phyloP scores from a whole-genome alignment of 1,140 invertebrate genomes.

The Parapsyche elsis region DNA sequence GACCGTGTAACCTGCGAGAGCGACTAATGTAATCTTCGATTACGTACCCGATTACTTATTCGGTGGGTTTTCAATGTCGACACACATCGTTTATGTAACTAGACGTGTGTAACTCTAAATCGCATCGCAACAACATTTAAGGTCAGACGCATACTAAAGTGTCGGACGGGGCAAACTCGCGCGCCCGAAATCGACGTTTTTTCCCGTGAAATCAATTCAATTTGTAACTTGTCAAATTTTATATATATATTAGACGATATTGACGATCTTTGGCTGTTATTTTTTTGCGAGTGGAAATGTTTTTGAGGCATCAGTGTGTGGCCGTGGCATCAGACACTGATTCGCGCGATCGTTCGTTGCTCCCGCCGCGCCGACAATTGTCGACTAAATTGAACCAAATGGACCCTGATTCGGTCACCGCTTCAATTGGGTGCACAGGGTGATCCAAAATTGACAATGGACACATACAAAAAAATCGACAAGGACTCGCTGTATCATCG shows the following conservation, averaged over 20 bases:
- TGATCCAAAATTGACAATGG: constrained; percentile 34
- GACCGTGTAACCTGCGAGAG: constrained; percentile 30
- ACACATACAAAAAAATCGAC: constrained; percentile 23
- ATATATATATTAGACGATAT: too few species aligned
- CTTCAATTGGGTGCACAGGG: constrained; percentile 53
- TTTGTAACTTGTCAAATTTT: too few species aligned
- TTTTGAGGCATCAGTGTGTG: background rate
- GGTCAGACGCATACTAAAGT: background rate
- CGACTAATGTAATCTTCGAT: constrained; percentile 47
- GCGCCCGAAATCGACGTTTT: too few species aligned
- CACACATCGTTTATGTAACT: background rate
- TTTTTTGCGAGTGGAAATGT: too few species aligned
- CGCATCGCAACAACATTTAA: background rate
- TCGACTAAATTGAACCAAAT: constrained; percentile 56
- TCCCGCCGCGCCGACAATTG: constrained; percentile 41
- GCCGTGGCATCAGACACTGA: constrained; percentile 42
- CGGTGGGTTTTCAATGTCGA: constrained; percentile 19
- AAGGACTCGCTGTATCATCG: background rate
- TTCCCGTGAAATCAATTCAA: too few species aligned
- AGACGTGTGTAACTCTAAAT: too few species aligned
- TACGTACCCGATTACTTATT: constrained; percentile 4
- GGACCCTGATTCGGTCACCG: constrained; percentile 56
- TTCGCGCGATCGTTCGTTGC: constrained; percentile 49
- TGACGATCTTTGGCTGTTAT: too few species aligned
- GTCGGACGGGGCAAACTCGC: too few species aligned